Conservation (phyloP, 30 jellyfish, hydroid and myxozoan genomes). For the Haliclystus octoradiatus region DNA sequence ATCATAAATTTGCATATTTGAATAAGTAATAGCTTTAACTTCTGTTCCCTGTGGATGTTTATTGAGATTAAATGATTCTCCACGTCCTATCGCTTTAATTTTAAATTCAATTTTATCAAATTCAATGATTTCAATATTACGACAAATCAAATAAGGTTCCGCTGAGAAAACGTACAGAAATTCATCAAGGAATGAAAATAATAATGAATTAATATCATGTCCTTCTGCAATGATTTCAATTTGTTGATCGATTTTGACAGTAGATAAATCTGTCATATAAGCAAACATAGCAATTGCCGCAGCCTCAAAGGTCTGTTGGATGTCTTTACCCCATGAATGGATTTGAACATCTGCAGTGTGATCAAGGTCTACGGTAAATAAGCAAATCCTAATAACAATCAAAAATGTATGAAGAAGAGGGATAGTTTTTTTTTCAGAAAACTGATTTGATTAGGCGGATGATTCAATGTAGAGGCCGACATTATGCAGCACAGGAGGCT, state of each 20-base stretch:
- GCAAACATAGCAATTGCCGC: conserved; percentile 81
- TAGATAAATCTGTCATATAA: conserved; percentile 68
- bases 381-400: too few relatives aligned
- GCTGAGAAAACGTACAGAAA: conserved; percentile 66
- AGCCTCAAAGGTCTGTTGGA: conserved; percentile 76
- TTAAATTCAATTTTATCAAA: conserved; percentile 49
- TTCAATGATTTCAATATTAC: conserved; percentile 48
- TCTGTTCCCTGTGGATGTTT: conserved; percentile 99
- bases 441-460: too few relatives aligned
- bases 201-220: conserved; percentile 82
- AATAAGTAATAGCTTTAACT: conserved; percentile 92
- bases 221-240: conserved; percentile 68
- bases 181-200: conserved; percentile 73
- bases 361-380: conserved; percentile 49
- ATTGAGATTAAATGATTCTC: conserved; percentile 72
- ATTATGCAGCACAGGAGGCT: too few relatives aligned
- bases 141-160: conserved; percentile 72
- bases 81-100: conserved; percentile 67
- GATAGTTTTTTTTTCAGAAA: too few relatives aligned
- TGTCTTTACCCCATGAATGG: conserved; percentile 86
- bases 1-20: conserved; percentile 88
- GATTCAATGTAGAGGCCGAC: too few relatives aligned
- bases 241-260: conserved; percentile 52
- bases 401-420: too few relatives aligned
- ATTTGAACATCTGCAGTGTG: conserved; percentile 97